A percentile compares a stretch with the other conserved stretches of the same genome.
These are phyloP conservation scores for Brachionus rubens DNA, from an alignment of 1,140 invertebrate genomes.

Conservation along the genomic window DNA sequence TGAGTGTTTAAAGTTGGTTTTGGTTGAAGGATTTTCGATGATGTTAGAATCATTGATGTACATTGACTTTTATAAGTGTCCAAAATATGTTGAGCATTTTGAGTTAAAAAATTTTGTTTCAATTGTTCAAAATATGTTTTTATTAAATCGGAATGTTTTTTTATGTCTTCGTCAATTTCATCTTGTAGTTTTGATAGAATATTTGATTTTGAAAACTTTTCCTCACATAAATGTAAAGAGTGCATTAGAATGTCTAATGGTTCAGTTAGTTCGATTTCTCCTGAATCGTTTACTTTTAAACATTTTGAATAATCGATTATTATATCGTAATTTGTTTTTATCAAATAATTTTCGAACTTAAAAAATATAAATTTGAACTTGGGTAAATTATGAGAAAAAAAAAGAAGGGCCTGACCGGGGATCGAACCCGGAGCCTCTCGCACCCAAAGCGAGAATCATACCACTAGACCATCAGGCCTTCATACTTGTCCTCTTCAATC, in stretches of 20 bases:
- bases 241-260: conserved; percentile 31
- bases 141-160: conserved; percentile 31
- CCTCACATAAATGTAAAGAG: conserved; percentile 28
- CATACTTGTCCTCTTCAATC: too few relatives aligned
- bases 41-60: neutral
- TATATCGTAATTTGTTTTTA: conserved; percentile 21
- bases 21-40: neutral
- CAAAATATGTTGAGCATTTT: conserved; percentile 13
- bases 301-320: conserved; percentile 38
- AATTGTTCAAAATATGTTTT: conserved; percentile 29
- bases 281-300: conserved; percentile 5
- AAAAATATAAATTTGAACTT: neutral
- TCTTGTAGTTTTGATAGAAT: conserved; percentile 7
- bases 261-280: neutral
- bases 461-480: too few relatives aligned
- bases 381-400: too few relatives aligned
- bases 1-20: neutral
- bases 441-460: too few relatives aligned
- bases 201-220: conserved; percentile 8
- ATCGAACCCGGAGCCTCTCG: too few relatives aligned
- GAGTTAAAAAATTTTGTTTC: conserved; percentile 23
- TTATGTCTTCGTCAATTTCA: conserved; percentile 38
- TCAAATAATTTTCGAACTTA: conserved; percentile 43
- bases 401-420: too few relatives aligned
- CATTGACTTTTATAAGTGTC: conserved; percentile 42